Base-by-base conservation (phyloP, 2,888 invertebrate genomes). In the Sympetrum striolatum region DNA sequence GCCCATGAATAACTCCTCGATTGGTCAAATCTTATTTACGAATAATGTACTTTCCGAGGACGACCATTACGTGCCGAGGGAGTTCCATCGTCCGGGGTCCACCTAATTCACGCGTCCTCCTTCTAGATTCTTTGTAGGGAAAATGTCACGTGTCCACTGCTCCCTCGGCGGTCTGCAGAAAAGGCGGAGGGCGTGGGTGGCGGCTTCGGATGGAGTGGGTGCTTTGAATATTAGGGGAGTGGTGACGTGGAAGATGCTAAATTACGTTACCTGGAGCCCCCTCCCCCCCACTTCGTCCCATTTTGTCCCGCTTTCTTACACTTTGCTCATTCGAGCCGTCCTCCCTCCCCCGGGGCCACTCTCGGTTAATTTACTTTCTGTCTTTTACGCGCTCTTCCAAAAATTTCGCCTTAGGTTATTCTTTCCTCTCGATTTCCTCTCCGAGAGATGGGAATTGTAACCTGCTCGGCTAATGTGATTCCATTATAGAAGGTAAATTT, bases 191-290 rank as follows among this genome's bases (percentile, higher is more conserved):
- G 10, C 37, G 64, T 22, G 22, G 35, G 86, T 31, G 86, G 22
- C 18, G n/a, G 10, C 44, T 44, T n/a, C n/a, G 8, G 73, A 31
- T 18, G 53, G 53, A 73, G 73, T 14, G 73, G 73, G 31, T 31
- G 73, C 12, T 86, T 86, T 86, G 60, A 86, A 86, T 86, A 86
- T 86, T 35, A 86, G 86, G 86, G 60, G 73, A 31, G 31, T 73
- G 73, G 31, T 25, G 73, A 31, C 73, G 64, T 86, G 86, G 86
- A 60, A 58, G 60, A 60, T 8, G 64, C 60, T 60, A 86, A 86
- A 86, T 86, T 60, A 86, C 58, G 60, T 86, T 86, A 86, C 64
- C 86, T 39, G 35, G 14, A 22, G 37, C 60, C 18, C 5, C 60
- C 48, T 35, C 53, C 82, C 12, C 60, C n/a, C 81, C 53, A 0